Conservation (phyloP, 2,888 invertebrate genomes). For the Drosophila quinaria region DNA sequence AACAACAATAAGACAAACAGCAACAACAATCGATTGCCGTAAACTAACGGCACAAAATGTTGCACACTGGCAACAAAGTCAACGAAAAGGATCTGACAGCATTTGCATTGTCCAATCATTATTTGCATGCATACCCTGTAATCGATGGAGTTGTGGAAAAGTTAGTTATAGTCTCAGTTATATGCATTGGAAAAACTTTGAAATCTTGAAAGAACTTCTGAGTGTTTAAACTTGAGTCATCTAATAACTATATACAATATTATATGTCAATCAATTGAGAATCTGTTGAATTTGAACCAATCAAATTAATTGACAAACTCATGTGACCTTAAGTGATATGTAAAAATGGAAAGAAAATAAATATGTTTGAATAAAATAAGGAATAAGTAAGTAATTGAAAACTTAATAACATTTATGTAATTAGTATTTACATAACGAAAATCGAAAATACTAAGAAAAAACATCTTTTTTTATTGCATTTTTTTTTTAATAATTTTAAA, state of each 20-base stretch:
- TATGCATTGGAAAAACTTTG: neutral
- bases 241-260: no score
- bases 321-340: no score
- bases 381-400: no score
- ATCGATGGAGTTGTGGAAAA: neutral
- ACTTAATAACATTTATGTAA: neutral
- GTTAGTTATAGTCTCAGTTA: neutral
- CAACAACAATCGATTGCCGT: constrained; percentile 27
- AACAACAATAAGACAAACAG: constrained; percentile 8
- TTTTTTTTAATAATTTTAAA: neutral
- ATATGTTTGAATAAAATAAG: no score
- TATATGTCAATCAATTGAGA: no score
- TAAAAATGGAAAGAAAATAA: no score
- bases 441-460: no score
- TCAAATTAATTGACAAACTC: no score
- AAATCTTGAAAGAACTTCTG: neutral
- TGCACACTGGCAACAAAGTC: constrained; percentile 50
- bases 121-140: constrained; percentile 37
- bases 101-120: constrained; percentile 36
- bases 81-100: constrained; percentile 25
- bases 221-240: neutral
- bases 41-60: constrained; percentile 38
- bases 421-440: no score
- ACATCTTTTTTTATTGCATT: no score
- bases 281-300: no score